Evolutionary conservation across 1,140 invertebrate genomes (phyloP).

Genomic region (Pogonomyrmex barbatus): DNA sequence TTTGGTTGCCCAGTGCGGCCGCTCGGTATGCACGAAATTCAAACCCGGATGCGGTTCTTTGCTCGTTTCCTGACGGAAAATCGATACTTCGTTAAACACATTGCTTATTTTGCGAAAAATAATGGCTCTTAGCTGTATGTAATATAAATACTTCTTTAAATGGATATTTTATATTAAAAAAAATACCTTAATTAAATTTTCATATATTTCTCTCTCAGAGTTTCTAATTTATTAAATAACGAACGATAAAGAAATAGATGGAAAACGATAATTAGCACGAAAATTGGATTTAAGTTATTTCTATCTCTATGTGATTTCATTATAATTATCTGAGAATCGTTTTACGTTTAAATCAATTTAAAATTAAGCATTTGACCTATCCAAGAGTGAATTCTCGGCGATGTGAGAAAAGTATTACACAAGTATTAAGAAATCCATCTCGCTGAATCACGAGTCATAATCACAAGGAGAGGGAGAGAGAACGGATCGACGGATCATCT

Average conservation of each 20-base stretch:
- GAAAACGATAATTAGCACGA: background rate
- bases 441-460: constrained; percentile 16
- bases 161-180: background rate
- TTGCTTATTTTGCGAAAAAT: background rate
- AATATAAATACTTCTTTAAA: background rate
- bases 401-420: constrained; percentile 2
- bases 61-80: constrained; percentile 55
- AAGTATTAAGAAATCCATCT: constrained; percentile 9
- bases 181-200: constrained; percentile 13
- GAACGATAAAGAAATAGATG: background rate
- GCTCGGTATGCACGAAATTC: constrained; percentile 82
- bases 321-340: background rate
- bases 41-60: constrained; percentile 72
- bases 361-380: background rate
- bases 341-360: background rate
- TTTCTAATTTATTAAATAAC: background rate
- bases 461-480: background rate
- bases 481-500: background rate
- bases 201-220: background rate
- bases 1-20: constrained; percentile 83
- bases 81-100: constrained; percentile 22
- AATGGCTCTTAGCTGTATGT: background rate
- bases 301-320: background rate
- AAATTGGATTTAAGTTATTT: background rate
- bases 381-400: background rate